Base-by-base conservation (phyloP, 2,888 invertebrate genomes). In the Bombylius discolor region DNA sequence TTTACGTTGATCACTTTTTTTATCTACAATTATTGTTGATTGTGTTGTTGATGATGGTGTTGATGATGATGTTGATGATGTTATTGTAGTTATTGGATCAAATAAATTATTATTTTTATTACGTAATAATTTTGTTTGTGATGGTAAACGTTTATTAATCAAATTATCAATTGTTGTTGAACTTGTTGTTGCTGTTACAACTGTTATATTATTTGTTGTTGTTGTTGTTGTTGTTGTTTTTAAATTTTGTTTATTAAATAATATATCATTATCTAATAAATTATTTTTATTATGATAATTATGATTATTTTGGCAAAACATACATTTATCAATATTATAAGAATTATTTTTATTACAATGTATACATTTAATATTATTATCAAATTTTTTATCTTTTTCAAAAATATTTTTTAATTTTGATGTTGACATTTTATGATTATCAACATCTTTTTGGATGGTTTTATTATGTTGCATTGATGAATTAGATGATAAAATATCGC, bases 401-500 rank as follows among this genome's bases (percentile, higher is more conserved):
- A 68, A 66, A 45, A 72, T 69, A 59, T 74, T 72, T 47, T 69
- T 67, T 7, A 73, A 61, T 60, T 71, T 70, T n/a, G 65, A 63
- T 61, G 69, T 64, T 44, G 63, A 62, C 53, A 66, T 70, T 39
- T 69, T 69, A 31, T 64, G 61, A 50, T 69, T 67, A 52, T 69
- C 70, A 60, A 61, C 65, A 49, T 63, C 61, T 9, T 12, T 23
- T 2, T 23, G 23, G 23, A 23, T 23, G 23, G 23, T 23, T 39
- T 55, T 55, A n/a, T 55, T 34, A 36, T 64, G 60, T 44, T 60
- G 56, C 23, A 67, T 64, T 7, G 66, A 63, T 57, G 68, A 65
- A 23, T 3, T 3, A 46, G 67, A 61, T 9, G 79, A 67, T 50
- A 86, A 79, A 64, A 90, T 78, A 68, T 90, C 90, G 65, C 89